Conservation (phyloP, 2,888 invertebrate species). For the Galeruca laticollis region DNA sequence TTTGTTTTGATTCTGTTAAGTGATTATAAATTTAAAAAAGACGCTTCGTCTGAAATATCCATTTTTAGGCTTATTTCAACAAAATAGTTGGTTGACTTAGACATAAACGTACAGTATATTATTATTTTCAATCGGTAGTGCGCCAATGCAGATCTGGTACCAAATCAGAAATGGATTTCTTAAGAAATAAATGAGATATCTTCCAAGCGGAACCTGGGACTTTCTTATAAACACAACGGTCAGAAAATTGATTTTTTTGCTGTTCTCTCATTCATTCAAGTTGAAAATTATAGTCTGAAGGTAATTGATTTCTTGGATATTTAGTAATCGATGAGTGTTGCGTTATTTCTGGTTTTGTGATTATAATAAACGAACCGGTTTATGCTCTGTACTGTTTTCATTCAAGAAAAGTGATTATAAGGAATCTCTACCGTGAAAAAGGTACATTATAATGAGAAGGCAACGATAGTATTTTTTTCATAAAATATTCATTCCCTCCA, state of each 20-base stretch:
- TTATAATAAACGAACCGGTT: constrained; percentile 24
- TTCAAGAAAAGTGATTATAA: constrained; percentile 27
- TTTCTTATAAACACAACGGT: constrained; percentile 31
- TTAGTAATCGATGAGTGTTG: constrained; percentile 26
- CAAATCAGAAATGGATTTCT: constrained; percentile 29
- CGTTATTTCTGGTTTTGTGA: constrained; percentile 24
- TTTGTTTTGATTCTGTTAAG: no score
- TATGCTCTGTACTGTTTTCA: constrained; percentile 14
- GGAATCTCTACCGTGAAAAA: constrained; percentile 18
- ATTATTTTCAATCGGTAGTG: not conserved
- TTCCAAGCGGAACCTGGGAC: constrained; percentile 37
- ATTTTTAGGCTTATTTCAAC: no score
- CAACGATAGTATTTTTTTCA: not conserved
- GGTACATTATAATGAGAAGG: not conserved
- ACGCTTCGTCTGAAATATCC: not conserved
- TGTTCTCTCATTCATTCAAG: constrained; percentile 35
- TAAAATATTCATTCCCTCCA: no score
- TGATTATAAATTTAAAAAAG: no score
- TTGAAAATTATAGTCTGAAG: constrained; percentile 38
- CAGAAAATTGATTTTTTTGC: constrained; percentile 38
- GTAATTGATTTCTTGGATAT: constrained; percentile 41
- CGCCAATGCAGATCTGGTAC: constrained; percentile 9
- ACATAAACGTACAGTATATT: not conserved
- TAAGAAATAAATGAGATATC: constrained; percentile 43
- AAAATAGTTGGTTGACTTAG: not conserved